Evolutionary conservation across 2,888 invertebrate genomes (phyloP), one percentile per base, ranked within the genome.

Genomic region (Achlya flavicornis): DNA sequence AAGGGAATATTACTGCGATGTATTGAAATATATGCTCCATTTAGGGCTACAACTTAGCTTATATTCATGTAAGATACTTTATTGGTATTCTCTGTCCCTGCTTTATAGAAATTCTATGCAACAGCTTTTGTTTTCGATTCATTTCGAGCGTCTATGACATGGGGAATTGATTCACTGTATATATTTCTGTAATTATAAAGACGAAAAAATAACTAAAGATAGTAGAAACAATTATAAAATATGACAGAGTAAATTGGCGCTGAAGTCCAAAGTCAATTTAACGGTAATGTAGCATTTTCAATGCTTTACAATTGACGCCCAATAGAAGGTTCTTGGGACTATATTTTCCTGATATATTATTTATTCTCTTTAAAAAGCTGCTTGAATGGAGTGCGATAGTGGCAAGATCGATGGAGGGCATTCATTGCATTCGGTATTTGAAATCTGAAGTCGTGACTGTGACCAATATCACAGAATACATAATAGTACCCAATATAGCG

Each of bases 391-490:
- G 53, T 53, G 19, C 53, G 53, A 53, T 53, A 53, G 53, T 14
- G 46, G 19, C 53, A 32, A 58, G 58, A 58, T 58, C 58, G 58
- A 58, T 58, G 14, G n/a, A 58, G 58, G 32, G 58, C 35, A 58
- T 58, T 58, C 58, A 58, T 35, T 35, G 58, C 58, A 58, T 58
- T 53, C 53, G 19, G 19, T 53, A 53, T 53, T 53, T 53, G 53
- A 53, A 53, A 10, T 53, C 33, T 19, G 53, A 53, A 53, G 19
- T 53, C 16, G 53, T 53, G 53, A 53, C 53, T 53, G 53, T 53
- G 53, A 53, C 53, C 53, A 53, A 53, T 26, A 26, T 26, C 26
- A 26, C 26, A 26, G 26, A 26, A 26, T 26, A 26, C 26, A 26
- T 26, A 26, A 26, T 26, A 26, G 26, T 26, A 26, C 26, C 26